Percentiles rank a stretch among this genome's conserved stretches.
phyloP scores from a whole-genome alignment of 1,140 invertebrate genomes.

The Anastrepha ludens region DNA sequence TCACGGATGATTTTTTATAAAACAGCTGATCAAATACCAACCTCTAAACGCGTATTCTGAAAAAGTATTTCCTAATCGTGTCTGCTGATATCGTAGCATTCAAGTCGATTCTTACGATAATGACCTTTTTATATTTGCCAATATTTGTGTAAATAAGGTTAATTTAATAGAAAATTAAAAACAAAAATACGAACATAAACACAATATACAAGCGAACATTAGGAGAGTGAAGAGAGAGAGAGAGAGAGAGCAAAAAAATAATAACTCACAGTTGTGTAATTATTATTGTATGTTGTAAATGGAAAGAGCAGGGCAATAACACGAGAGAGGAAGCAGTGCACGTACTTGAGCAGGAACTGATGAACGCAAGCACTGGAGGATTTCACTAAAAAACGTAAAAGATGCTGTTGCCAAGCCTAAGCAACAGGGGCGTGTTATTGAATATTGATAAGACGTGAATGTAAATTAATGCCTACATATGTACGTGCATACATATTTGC shows the following conservation, averaged over 20 bases:
- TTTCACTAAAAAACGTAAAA: slow-evolving; percentile 7
- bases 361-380: background rate
- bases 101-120: background rate
- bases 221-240: too few species aligned
- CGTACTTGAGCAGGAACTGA: background rate
- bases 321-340: background rate
- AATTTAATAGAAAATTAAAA: background rate
- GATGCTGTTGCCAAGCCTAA: slow-evolving; percentile 6
- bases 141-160: background rate
- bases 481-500: background rate
- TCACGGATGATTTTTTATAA: too few species aligned
- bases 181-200: background rate
- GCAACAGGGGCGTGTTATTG: background rate
- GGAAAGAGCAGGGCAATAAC: too few species aligned
- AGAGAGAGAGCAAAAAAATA: too few species aligned
- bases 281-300: too few species aligned
- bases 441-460: slow-evolving; percentile 14
- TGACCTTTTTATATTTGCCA: background rate
- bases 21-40: too few species aligned
- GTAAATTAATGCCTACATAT: background rate
- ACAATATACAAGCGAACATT: too few species aligned
- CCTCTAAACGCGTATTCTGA: too few species aligned
- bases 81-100: background rate
- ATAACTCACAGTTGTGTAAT: too few species aligned
- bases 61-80: too few species aligned